Evolutionary conservation across 2,113 vertebrate species (phyloP).

Genomic region (Megatriorchis doriae): DNA sequence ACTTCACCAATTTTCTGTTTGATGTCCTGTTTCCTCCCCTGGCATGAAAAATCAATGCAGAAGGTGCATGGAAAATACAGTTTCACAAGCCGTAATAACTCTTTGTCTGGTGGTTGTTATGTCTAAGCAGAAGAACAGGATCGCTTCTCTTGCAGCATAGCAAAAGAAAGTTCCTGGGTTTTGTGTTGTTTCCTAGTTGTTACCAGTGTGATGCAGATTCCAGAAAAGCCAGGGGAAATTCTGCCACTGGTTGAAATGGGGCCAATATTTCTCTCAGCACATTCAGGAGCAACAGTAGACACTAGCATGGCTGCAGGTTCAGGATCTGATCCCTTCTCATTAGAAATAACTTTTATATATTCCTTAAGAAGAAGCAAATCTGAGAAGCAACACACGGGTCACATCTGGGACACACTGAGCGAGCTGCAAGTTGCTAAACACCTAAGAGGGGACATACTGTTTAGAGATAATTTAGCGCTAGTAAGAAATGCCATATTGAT

Average conservation of each 20-base stretch:
- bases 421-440: neutral
- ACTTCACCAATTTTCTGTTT: neutral
- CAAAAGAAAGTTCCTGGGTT: neutral
- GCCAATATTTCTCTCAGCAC: neutral
- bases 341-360: neutral
- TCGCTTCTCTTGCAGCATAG: neutral
- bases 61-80: neutral
- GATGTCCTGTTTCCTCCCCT: neutral
- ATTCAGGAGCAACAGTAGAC: neutral
- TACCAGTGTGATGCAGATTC: neutral
- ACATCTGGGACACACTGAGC: rapidly evolving
- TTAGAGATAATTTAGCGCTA: neutral
- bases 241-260: neutral
- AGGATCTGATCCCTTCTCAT: neutral
- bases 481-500: neutral
- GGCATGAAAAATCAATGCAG: neutral
- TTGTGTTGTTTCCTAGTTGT: rapidly evolving
- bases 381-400: rapidly evolving
- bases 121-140: neutral
- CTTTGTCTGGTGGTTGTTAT: neutral
- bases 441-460: neutral
- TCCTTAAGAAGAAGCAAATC: neutral
- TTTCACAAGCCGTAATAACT: neutral
- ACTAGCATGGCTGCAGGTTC: neutral
- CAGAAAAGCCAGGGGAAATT: neutral